These are phyloP conservation scores for Drosophila infuscata DNA, from an alignment of 2,888 invertebrate species.

Conservation along the genomic window DNA sequence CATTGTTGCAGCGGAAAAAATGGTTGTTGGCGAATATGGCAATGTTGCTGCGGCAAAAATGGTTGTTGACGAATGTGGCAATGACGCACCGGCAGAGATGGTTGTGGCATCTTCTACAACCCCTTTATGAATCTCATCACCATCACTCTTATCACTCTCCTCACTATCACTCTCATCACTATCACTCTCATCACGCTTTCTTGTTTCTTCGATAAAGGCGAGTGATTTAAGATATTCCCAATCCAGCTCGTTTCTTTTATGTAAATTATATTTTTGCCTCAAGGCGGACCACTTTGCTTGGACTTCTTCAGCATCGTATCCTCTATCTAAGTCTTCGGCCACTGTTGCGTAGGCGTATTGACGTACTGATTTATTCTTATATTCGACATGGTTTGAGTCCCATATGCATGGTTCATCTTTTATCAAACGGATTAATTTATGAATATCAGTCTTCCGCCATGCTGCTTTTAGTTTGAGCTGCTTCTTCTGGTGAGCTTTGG, in stretches of 20 bases:
- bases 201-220: not conserved
- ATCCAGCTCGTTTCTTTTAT: not conserved
- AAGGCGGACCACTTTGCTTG: not conserved
- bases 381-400: not conserved
- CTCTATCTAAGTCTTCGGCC: not conserved
- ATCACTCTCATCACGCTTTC: not conserved
- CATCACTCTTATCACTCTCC: not conserved
- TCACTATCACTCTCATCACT: not conserved
- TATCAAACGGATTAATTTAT: not conserved
- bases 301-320: not conserved
- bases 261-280: not conserved
- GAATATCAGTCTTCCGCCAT: not conserved
- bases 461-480: not conserved
- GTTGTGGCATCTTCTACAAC: not conserved
- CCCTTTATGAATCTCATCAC: not conserved
- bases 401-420: slow-evolving; percentile 12
- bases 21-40: not conserved
- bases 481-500: not conserved
- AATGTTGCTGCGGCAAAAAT: not conserved
- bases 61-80: not conserved
- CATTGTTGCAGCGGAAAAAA: not conserved
- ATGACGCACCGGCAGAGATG: not conserved
- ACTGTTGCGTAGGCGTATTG: slow-evolving; percentile 5
- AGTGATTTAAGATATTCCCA: not conserved
- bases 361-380: not conserved